phyloP scores from a whole-genome alignment of 2,113 vertebrate genomes.

The Ceyx cyanopectus region DNA sequence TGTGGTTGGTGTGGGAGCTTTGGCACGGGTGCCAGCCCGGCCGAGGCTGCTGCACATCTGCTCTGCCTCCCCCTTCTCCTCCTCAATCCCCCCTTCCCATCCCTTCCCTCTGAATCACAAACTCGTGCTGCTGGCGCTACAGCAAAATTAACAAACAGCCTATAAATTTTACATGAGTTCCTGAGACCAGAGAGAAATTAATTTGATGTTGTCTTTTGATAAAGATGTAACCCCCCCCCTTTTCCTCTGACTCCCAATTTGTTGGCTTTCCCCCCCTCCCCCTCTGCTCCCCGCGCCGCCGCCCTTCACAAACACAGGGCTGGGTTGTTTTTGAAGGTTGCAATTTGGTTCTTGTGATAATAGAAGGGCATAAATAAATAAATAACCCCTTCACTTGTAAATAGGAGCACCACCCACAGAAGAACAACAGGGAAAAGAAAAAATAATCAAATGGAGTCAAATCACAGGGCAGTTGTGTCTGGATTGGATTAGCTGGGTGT shows the following conservation, averaged over 20 bases:
- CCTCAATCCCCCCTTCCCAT: neutral
- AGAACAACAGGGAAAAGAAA: neutral
- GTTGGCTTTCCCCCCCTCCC: no score
- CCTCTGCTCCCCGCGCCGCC: accelerated
- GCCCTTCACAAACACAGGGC: neutral
- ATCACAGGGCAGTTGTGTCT: neutral
- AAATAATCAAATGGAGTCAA: neutral
- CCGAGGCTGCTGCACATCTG: neutral
- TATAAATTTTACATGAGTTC: conserved; percentile 82
- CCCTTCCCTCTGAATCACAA: neutral
- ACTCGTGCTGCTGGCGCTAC: conserved; percentile 51
- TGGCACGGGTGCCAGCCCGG: neutral
- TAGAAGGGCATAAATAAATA: conserved; percentile 63
- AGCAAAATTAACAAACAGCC: conserved; percentile 78
- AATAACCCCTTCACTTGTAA: conserved; percentile 54
- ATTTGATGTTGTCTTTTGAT: conserved; percentile 81
- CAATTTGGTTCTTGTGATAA: conserved; percentile 67
- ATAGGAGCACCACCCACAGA: neutral
- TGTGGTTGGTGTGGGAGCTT: neutral
- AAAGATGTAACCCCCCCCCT: conserved; percentile 69
- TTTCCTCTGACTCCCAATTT: no score
- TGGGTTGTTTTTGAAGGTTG: conserved; percentile 39
- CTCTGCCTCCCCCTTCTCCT: neutral
- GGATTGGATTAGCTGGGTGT: neutral
- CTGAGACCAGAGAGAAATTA: conserved; percentile 75